Evolutionary conservation across 2,113 vertebrate species (phyloP).

Genomic region (cat (Felis catus)): DNA sequence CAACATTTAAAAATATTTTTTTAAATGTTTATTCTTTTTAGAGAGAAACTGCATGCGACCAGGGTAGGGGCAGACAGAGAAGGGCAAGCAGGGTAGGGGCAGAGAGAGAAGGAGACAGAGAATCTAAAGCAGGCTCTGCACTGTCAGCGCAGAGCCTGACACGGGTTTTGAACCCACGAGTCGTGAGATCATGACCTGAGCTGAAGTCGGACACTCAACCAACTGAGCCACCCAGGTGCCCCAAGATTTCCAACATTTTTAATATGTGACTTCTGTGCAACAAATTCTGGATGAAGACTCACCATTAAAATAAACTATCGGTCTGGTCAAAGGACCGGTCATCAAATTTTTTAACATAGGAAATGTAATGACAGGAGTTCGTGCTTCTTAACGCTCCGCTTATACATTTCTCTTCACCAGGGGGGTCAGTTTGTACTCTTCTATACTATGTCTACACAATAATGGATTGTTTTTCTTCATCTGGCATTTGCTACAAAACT

Average conservation of each 20-base stretch:
- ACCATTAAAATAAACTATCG: not conserved
- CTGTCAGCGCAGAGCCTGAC: too few species aligned
- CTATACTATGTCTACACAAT: not conserved
- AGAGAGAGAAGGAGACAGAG: too few species aligned
- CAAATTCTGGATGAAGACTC: not conserved
- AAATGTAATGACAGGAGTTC: not conserved
- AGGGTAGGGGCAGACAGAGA: too few species aligned
- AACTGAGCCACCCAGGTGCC: too few species aligned
- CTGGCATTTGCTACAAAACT: constrained; percentile 30
- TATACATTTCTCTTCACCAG: not conserved
- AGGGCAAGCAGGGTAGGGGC: too few species aligned
- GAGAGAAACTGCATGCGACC: too few species aligned
- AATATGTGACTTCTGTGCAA: not conserved
- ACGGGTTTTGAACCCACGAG: too few species aligned
- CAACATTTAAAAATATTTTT: not conserved
- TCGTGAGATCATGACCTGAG: too few species aligned
- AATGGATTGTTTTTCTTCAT: not conserved
- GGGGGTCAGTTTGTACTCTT: not conserved
- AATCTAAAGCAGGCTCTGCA: too few species aligned
- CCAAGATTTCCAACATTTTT: not conserved
- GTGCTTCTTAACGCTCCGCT: not conserved
- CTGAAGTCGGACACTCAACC: too few species aligned
- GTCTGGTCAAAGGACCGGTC: not conserved
- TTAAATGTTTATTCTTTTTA: too few species aligned
- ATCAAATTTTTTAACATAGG: not conserved